Percentiles rank a stretch among this genome's conserved stretches.
These are phyloP conservation scores for Odontophorus gujanensis DNA, from an alignment of 2,113 vertebrate genomes.

Conservation along the genomic window DNA sequence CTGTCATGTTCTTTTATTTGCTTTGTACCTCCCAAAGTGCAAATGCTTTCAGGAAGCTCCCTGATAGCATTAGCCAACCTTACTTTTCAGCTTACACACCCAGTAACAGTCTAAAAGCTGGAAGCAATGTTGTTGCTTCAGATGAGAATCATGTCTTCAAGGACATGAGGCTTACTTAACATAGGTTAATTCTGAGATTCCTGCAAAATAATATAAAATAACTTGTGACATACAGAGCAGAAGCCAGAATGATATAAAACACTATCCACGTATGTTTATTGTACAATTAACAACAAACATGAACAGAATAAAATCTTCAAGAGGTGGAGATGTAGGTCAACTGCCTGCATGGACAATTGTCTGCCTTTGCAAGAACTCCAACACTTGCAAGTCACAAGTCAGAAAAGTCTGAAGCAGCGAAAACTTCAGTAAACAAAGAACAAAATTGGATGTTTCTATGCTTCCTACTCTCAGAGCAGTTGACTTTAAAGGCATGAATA, in stretches of 20 bases:
- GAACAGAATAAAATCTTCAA: background rate
- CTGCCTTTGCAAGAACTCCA: background rate
- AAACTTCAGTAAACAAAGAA: background rate
- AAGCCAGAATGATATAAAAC: background rate
- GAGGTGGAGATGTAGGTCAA: background rate
- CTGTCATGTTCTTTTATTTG: background rate
- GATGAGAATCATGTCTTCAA: background rate
- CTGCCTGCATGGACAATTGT: fast-evolving
- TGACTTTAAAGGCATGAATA: background rate
- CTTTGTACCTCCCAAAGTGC: background rate
- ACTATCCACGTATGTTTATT: background rate
- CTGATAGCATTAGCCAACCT: background rate
- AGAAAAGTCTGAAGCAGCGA: background rate
- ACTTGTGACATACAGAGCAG: background rate
- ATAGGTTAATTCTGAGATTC: background rate
- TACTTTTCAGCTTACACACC: background rate
- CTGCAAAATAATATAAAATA: background rate
- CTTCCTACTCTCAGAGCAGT: background rate
- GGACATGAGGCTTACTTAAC: background rate
- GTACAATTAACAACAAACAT: background rate
- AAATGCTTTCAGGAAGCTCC: background rate
- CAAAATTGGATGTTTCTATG: background rate
- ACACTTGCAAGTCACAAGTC: background rate
- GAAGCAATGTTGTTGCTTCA: background rate
- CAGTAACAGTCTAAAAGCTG: fast-evolving